Percentiles rank a stretch among this genome's conserved stretches.
Conservation (phyloP, 2,797 vertebrate species). For the Chiroxiphia lanceolata region DNA sequence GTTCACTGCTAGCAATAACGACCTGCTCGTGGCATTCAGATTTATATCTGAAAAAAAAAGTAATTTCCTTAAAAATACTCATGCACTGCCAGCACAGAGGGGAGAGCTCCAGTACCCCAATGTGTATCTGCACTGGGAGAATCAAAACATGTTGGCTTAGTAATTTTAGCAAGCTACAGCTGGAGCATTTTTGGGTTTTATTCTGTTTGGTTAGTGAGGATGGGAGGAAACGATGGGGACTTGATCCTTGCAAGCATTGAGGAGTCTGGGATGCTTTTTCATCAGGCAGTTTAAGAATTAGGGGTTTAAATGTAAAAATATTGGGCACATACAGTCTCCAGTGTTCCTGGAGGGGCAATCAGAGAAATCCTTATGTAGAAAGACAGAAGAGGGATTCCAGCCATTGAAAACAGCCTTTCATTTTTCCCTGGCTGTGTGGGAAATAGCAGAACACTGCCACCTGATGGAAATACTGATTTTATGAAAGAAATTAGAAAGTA, state of each 20-base stretch:
- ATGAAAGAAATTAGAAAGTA: not conserved
- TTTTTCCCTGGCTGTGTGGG: not conserved
- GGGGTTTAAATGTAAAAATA: not conserved
- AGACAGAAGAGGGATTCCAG: not conserved
- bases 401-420: not conserved
- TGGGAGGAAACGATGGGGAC: not conserved
- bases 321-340: not conserved
- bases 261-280: not conserved
- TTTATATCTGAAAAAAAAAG: not conserved
- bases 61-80: not conserved
- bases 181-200: not conserved
- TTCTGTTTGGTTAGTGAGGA: not conserved
- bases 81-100: fast-evolving
- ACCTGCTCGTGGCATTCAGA: not conserved
- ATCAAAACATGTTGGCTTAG: fast-evolving
- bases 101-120: too few relatives aligned
- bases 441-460: not conserved
- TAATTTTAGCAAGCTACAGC: not conserved
- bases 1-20: not conserved
- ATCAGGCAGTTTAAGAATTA: not conserved
- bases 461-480: not conserved
- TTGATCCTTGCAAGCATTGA: not conserved
- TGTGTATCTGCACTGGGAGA: fast-evolving
- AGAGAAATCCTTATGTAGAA: not conserved
- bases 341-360: not conserved